Percentiles rank a stretch among this genome's conserved stretches.
phyloP scores from a whole-genome alignment of 2,888 invertebrate genomes.

The Cheilosia soror region DNA sequence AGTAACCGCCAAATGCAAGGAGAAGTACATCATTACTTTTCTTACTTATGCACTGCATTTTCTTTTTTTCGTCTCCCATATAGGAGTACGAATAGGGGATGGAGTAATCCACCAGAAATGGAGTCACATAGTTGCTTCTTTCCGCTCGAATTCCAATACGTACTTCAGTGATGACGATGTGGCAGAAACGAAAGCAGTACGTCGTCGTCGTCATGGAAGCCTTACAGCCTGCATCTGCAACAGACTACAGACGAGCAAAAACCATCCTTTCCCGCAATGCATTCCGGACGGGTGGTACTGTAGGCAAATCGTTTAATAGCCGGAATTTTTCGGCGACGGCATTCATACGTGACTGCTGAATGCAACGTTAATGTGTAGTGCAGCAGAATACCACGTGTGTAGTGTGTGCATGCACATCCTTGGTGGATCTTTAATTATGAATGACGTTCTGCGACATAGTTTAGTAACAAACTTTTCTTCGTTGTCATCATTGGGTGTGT shows the following conservation, averaged over 20 bases:
- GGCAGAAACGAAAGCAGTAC: slow-evolving; percentile 4
- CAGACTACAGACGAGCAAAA: slow-evolving; percentile 29
- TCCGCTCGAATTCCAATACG: slow-evolving; percentile 39
- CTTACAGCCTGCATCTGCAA: slow-evolving; percentile 10
- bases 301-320: slow-evolving; percentile 67
- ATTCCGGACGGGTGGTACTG: slow-evolving; percentile 31
- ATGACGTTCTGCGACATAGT: slow-evolving; percentile 49
- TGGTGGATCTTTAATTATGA: slow-evolving; percentile 52
- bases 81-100: background rate
- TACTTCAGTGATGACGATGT: slow-evolving; percentile 27
- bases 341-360: slow-evolving; percentile 65
- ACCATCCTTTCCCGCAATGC: slow-evolving; percentile 24
- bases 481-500: background rate
- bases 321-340: slow-evolving; percentile 61
- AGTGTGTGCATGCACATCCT: slow-evolving; percentile 15
- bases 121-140: slow-evolving; percentile 44
- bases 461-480: slow-evolving; percentile 40
- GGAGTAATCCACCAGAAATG: slow-evolving; percentile 9
- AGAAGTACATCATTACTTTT: slow-evolving; percentile 66
- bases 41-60: slow-evolving; percentile 23
- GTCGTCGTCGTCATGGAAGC: slow-evolving; percentile 6
- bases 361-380: slow-evolving; percentile 55
- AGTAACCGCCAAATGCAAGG: slow-evolving; percentile 48
- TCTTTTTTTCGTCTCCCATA: background rate
- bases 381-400: slow-evolving; percentile 17